Evolutionary conservation across 2,888 invertebrate species (phyloP).

Genomic region (Sinhomidia bicolor): DNA sequence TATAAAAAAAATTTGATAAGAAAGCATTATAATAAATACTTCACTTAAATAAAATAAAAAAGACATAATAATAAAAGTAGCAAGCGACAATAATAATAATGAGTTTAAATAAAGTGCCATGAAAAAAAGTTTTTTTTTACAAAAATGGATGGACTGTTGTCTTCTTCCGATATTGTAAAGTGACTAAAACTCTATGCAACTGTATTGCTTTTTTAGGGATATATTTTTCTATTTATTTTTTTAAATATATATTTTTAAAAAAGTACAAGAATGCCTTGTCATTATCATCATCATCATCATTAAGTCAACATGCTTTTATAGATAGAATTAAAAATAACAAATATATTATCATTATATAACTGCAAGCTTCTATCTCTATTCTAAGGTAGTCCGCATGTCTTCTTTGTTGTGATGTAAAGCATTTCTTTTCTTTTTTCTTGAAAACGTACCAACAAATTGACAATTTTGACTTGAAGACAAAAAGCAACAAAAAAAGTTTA

Average conservation of each 20-base stretch:
- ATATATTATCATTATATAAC: background rate
- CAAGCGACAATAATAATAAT: background rate
- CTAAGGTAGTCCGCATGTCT: background rate
- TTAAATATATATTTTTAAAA: background rate
- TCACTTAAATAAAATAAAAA: background rate
- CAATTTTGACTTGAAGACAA: conserved; percentile 27
- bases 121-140: background rate
- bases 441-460: background rate
- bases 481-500: conserved; percentile 8
- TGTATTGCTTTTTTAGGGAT: too few relatives aligned
- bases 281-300: conserved; percentile 9
- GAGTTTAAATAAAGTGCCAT: background rate
- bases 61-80: too few relatives aligned
- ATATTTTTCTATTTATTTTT: too few relatives aligned
- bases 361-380: too few relatives aligned
- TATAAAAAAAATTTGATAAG: background rate
- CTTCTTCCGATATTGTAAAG: background rate
- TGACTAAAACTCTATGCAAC: conserved; percentile 10
- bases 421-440: background rate
- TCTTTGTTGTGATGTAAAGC: background rate
- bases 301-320: conserved; percentile 26
- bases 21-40: background rate
- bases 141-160: conserved; percentile 14
- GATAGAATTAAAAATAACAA: conserved; percentile 13
- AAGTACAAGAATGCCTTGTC: background rate